A percentile compares a stretch with the other conserved stretches of the same genome.
Conservation (phyloP, 2,797 vertebrate genomes). For the Coccyzus lansbergi region DNA sequence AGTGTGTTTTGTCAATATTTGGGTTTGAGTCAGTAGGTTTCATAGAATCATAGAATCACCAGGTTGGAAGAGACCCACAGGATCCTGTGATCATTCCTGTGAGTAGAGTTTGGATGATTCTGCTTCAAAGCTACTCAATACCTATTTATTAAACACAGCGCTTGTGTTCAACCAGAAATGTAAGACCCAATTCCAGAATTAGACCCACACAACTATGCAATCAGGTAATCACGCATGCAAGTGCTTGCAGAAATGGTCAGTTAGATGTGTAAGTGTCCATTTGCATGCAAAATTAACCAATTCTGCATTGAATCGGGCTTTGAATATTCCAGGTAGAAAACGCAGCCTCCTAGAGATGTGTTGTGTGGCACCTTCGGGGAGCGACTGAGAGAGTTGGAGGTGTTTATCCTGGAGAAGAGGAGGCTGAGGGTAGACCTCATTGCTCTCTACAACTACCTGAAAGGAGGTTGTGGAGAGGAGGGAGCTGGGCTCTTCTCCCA, state of each 20-base stretch:
- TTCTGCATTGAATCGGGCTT: background rate
- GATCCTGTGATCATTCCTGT: no score
- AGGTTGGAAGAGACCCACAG: no score
- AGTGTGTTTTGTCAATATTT: background rate
- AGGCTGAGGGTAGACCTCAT: no score
- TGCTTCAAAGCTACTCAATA: background rate
- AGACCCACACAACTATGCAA: conserved; percentile 7
- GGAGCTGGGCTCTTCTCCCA: no score
- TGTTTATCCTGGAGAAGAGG: no score
- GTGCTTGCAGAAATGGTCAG: conserved; percentile 50
- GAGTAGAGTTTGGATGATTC: background rate
- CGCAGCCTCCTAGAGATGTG: background rate
- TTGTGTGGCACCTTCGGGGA: background rate
- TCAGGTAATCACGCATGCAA: conserved; percentile 33
- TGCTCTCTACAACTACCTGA: no score
- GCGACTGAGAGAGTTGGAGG: no score
- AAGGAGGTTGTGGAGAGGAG: no score
- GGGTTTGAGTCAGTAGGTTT: background rate
- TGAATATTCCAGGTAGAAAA: background rate
- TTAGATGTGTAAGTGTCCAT: conserved; percentile 51
- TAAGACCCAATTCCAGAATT: conserved; percentile 33
- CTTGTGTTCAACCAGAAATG: conserved; percentile 8
- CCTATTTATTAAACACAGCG: background rate
- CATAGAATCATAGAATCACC: no score
- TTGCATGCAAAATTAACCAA: conserved; percentile 15